Conservation (phyloP, 2,888 invertebrate species). For the Neoscelio sp. region DNA sequence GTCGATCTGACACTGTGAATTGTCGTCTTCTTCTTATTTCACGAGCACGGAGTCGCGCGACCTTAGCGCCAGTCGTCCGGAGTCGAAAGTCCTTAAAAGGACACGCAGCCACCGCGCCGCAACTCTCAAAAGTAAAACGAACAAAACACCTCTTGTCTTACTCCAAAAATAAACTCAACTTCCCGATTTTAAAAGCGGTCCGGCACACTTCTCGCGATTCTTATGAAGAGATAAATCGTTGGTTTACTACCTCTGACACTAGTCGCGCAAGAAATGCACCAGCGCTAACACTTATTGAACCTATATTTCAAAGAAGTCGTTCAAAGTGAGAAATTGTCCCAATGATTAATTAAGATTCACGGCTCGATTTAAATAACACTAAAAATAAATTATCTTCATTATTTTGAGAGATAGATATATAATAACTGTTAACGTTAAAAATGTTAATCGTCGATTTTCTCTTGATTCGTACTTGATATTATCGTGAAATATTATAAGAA, state of each 20-base stretch:
- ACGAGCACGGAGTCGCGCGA: conserved; percentile 29
- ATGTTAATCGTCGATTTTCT: not conserved
- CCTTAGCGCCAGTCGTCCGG: conserved; percentile 43
- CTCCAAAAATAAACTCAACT: conserved; percentile 53
- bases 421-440: not conserved
- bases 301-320: conserved; percentile 12
- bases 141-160: conserved; percentile 28
- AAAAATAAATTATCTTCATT: not conserved
- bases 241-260: conserved; percentile 23
- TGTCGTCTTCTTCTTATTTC: conserved; percentile 39
- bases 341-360: conserved; percentile 11
- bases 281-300: conserved; percentile 11
- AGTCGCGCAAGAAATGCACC: conserved; percentile 21
- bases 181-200: conserved; percentile 41
- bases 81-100: conserved; percentile 62
- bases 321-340: conserved; percentile 7
- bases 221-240: conserved; percentile 46
- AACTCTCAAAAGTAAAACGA: conserved; percentile 47
- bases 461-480: not conserved
- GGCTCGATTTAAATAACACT: not conserved
- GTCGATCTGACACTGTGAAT: conserved; percentile 5
- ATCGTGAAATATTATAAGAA: conserved; percentile 3
- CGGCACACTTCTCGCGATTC: conserved; percentile 36
- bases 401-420: too few species aligned
- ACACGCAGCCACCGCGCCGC: conserved; percentile 30